Evolutionary conservation across 2,888 invertebrate species (phyloP), one percentile per base, ranked within the genome.

Genomic region (Busseola fusca): DNA sequence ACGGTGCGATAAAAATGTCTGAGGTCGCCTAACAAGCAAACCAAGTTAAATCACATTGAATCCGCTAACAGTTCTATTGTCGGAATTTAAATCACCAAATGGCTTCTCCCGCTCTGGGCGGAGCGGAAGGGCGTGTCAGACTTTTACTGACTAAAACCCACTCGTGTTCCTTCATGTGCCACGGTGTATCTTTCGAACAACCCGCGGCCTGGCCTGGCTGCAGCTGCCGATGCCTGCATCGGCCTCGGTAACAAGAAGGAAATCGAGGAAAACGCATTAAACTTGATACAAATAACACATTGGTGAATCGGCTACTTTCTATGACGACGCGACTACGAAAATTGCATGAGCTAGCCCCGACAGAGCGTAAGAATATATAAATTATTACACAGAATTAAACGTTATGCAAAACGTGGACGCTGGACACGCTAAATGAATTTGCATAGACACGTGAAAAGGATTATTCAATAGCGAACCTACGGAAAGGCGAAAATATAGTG

Each of bases 341-440:
- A 83, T 88, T 81, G 87, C 87, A 86, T 87, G 87, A 84, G 74
- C 83, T 76, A 64, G 71, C 74, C 69, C 72, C 82, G 79, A 82
- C 78, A 70, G 73, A 77, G 78, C 74, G 68, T 65, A 74, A n/a
- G 69, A 80, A 78, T 74, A 76, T 66, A 64, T 72, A 76, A 68
- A 66, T 77, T 71, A 50, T 69, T 73, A 74, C 37, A 75, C 71
- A 74, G 60, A 67, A 80, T 77, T 71, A 57, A 64, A 76, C 64
- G 67, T 69, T 69, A 69, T 80, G 77, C 74, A 65, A 78, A 71
- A 59, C 62, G 68, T 66, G 69, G 64, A 76, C 68, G 81, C 63
- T 68, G 64, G 67, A 78, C 66, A 82, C 69, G 81, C 64, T 66
- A 81, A 79, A 75, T 68, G 42, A 69, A 67, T 69, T 75, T 64